Percentiles rank a stretch among this genome's conserved stretches.
Conservation (phyloP, 1,140 invertebrate genomes). For the Telenomus remus region DNA sequence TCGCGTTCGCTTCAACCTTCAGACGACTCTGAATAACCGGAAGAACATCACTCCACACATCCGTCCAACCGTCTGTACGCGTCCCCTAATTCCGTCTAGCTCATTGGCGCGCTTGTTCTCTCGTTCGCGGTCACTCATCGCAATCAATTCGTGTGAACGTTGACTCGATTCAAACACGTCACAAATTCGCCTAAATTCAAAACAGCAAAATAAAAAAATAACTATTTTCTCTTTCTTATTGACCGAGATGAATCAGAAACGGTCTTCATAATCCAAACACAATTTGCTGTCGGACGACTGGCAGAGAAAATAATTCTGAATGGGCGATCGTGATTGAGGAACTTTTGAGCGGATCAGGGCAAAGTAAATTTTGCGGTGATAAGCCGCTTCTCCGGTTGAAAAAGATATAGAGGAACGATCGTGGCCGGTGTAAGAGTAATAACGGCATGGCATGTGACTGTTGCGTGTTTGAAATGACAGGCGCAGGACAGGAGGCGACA, state of each 20-base stretch:
- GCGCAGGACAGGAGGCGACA: slow-evolving; percentile 68
- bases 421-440: slow-evolving; percentile 57
- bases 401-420: slow-evolving; percentile 34
- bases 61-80: slow-evolving; percentile 63
- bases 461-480: slow-evolving; percentile 72
- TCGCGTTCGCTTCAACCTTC: slow-evolving; percentile 61
- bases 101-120: slow-evolving; percentile 55
- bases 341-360: slow-evolving; percentile 38
- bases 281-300: slow-evolving; percentile 1
- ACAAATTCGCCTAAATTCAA: background rate
- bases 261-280: too few species aligned
- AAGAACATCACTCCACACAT: slow-evolving; percentile 71
- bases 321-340: slow-evolving; percentile 44
- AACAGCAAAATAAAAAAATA: background rate
- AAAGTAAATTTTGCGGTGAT: slow-evolving; percentile 40
- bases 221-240: too few species aligned
- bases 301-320: slow-evolving; percentile 10
- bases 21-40: slow-evolving; percentile 70
- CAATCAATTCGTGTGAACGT: slow-evolving; percentile 39
- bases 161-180: slow-evolving; percentile 3
- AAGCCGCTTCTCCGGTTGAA: slow-evolving; percentile 42
- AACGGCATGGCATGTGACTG: slow-evolving; percentile 66
- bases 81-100: slow-evolving; percentile 64
- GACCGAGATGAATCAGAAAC: too few species aligned
- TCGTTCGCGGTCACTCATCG: slow-evolving; percentile 55